Evolutionary conservation across 1,140 invertebrate species (phyloP), one percentile per base, ranked within the genome.

Genomic region (Drosophila nigromelanica): DNA sequence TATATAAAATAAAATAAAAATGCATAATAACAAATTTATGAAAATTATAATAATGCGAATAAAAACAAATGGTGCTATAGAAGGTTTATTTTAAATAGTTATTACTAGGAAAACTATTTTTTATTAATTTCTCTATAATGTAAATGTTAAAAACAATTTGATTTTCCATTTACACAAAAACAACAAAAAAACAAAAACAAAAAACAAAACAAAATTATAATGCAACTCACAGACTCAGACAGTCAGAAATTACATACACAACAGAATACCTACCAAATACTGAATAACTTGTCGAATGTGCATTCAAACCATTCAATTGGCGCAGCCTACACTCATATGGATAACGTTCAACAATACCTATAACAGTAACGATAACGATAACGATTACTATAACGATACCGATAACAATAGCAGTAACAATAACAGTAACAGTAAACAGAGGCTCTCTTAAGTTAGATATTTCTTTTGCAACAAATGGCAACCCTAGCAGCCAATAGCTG

Each of bases 21-120:
- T 24, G 39, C 54, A 66, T 58, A 55, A 63, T 43, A 58, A 78
- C 81, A 78, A 58, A 67, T 79, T 69, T 48, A 56, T 48, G 14
- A 52, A 63, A 66, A 58, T 58, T 52, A 70, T 68, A 75, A 80
- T 71, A 87, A 78, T 80, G 73, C 76, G 72, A 89, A 85, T 78
- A 89, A 83, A 91, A 91, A 90, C 76, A 86, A 91, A 89, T 85
- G 87, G 90, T 91, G 90, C 90, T 91, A 91, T 91, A 91, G 89
- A 91, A 90, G 80, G 89, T 90, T 90, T 90, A 90, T 90, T 90
- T 90, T 90, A 86, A 81, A 86, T 89, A 89, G 76, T 76, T 71
- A 67, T 87, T 78, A 87, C 39, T 87, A 87, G 78, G 71, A 27
- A 24, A 39, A 58, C 52, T 7, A 60, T 33, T 33, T 33, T 33